Conservation (phyloP, 2,797 vertebrate genomes). For the Notamacropus eugenii region DNA sequence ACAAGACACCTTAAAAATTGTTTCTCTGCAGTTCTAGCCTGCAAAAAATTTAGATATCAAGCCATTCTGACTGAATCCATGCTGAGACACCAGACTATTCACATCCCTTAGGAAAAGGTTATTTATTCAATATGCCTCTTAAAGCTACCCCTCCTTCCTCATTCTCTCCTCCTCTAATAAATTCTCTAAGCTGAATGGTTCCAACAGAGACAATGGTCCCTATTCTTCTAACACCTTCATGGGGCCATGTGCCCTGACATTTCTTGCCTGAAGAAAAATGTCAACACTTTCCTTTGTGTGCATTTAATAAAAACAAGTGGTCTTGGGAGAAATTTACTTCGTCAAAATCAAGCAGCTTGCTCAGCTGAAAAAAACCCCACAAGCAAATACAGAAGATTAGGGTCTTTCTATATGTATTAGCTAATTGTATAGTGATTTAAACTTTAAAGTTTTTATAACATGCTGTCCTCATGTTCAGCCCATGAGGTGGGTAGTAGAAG, state of each 20-base stretch:
- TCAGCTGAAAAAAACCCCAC: background rate
- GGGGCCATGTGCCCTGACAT: background rate
- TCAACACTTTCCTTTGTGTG: background rate
- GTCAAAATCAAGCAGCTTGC: constrained; percentile 31
- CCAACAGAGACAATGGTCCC: background rate
- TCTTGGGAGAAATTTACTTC: background rate
- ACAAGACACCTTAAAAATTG: background rate
- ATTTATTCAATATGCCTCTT: background rate
- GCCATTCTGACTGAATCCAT: background rate
- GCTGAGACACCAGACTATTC: background rate
- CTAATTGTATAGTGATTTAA: background rate
- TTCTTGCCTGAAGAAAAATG: background rate
- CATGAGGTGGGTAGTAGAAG: background rate
- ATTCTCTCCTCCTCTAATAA: background rate
- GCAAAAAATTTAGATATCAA: background rate
- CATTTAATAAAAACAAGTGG: background rate
- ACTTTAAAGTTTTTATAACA: background rate
- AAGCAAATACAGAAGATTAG: background rate
- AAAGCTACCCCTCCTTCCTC: background rate
- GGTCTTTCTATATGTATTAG: background rate
- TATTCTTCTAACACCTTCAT: constrained; percentile 13
- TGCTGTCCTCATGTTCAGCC: background rate
- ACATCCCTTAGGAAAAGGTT: background rate
- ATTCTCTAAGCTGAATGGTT: background rate
- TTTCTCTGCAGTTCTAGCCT: background rate